Base-by-base conservation (phyloP, 2,113 vertebrate species). In the Dipodomys spectabilis region DNA sequence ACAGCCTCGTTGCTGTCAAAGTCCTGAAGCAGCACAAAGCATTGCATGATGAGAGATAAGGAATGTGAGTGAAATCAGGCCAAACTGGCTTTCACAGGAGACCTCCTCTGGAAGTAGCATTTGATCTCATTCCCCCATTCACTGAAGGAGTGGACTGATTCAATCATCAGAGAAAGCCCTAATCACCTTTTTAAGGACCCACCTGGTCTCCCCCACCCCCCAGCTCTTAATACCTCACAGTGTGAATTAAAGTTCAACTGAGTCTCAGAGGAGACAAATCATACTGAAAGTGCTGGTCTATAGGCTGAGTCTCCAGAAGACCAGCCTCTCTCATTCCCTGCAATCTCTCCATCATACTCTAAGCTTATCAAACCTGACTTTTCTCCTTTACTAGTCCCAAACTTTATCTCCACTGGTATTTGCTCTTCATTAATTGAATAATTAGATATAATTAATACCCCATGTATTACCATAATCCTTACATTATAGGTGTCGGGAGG, bases 401-500 rank as follows among this genome's bases (percentile, higher is more conserved):
- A 45, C 88, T 92, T 89, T 87, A 69, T 94, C 85, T 95, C 94
- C 93, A 86, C 71, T 95, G 95, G 81, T 95, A 96, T 98, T 94
- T 97, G 93, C 92, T 88, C 49, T 97, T 93, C 30, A 23, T 83
- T 97, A 97, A 98, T 86, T 97, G 95, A 98, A 97, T 97, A 95
- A 97, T 97, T 98, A 94, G 79, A 93, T 95, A 83, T 96, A 96
- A 97, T 98, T 96, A 97, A 95, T 96, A 97, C 97, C 95, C 94
- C 95, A 93, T 97, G 60, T 96, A 96, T 97, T 97, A 96, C 94
- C 88, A 95, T 94, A 96, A 95, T 92, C 85, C 93, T 96, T 90
- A 77, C 94, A 92, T 96, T 96, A 95, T 82, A 94, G 0, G 10
- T 96, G 94, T 88, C 86, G 79, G 35, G 97, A 97, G 96, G 91